Percentiles rank a stretch among this genome's conserved stretches.
phyloP scores from a whole-genome alignment of 2,113 vertebrate genomes.

The Saguinus midas region DNA sequence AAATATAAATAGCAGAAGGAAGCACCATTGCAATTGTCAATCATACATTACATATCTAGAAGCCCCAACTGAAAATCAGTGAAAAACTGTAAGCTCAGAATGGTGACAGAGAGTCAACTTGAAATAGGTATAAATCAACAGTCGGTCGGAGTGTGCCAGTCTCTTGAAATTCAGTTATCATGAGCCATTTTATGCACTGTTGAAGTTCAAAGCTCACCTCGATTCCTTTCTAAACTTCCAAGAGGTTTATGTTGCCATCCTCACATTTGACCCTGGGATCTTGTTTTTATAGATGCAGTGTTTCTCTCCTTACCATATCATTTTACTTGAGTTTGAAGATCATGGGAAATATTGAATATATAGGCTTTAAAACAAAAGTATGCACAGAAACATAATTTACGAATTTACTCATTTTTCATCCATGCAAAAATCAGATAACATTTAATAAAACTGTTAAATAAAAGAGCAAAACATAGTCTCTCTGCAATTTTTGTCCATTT shows the following conservation, averaged over 20 bases:
- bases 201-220: neutral
- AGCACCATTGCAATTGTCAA: neutral
- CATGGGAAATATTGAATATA: neutral
- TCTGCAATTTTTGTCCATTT: neutral
- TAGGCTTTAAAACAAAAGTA: neutral
- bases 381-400: neutral
- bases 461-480: neutral
- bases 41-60: neutral
- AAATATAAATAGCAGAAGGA: neutral
- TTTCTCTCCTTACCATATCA: neutral
- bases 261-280: neutral
- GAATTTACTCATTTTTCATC: neutral
- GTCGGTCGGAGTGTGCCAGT: neutral
- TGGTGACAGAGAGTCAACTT: neutral
- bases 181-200: neutral
- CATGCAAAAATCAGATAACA: neutral
- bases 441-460: neutral
- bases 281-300: neutral
- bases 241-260: neutral
- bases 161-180: neutral
- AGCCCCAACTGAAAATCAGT: neutral
- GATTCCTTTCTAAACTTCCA: neutral
- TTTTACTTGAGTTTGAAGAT: neutral
- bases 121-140: neutral
- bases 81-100: neutral